Evolutionary conservation across 2,888 invertebrate genomes (phyloP).

Genomic region (Octodonta nipae): DNA sequence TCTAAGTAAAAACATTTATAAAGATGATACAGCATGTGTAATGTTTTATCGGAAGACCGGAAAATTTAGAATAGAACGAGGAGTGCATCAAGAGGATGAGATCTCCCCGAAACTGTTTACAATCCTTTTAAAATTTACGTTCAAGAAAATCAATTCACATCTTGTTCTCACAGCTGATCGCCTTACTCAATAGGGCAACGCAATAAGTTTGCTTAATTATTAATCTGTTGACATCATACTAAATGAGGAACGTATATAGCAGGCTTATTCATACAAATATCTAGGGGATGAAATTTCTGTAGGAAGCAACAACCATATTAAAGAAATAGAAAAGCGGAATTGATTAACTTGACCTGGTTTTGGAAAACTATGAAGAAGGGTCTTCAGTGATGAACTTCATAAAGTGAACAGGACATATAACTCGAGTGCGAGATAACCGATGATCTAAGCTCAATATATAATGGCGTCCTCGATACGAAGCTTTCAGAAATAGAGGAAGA

Average conservation of each 20-base stretch:
- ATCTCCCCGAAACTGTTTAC: constrained; percentile 2
- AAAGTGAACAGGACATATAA: no score
- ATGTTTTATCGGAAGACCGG: not conserved
- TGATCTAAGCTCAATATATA: no score
- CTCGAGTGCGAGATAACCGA: no score
- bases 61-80: constrained; percentile 2
- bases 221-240: not conserved
- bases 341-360: not conserved
- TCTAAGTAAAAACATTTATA: not conserved
- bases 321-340: not conserved
- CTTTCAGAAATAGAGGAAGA: no score
- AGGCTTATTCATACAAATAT: not conserved
- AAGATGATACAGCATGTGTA: not conserved
- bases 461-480: no score
- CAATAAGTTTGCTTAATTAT: not conserved
- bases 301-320: not conserved
- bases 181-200: not conserved
- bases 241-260: not conserved
- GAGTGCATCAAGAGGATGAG: not conserved
- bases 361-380: no score
- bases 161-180: constrained; percentile 1
- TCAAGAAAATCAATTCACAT: no score
- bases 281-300: not conserved
- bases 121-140: not conserved
- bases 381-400: no score